A percentile compares a stretch with the other conserved stretches of the same genome.
Evolutionary conservation across 2,797 vertebrate genomes (phyloP).

Genomic region (Tragopan temminckii): DNA sequence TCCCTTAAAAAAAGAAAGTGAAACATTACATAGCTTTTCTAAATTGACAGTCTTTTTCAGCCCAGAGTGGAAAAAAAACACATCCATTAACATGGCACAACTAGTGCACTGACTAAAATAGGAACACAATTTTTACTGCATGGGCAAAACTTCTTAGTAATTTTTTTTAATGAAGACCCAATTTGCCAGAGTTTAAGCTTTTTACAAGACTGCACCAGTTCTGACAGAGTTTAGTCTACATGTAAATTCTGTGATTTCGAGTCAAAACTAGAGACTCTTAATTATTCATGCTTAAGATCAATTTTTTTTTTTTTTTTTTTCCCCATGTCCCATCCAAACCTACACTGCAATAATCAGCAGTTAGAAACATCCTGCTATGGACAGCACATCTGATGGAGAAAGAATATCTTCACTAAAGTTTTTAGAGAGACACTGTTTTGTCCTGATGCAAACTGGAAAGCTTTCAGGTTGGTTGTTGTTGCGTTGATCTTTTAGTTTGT

Average conservation of each 20-base stretch:
- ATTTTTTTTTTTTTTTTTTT: background rate
- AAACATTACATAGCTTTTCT: background rate
- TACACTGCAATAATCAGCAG: background rate
- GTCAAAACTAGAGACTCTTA: conserved; percentile 25
- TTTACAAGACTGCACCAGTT: background rate
- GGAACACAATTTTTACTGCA: background rate
- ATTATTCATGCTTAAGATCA: conserved; percentile 37
- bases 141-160: background rate
- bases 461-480: background rate
- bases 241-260: conserved; percentile 13
- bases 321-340: background rate
- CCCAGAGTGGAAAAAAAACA: background rate
- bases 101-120: background rate
- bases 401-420: background rate
- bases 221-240: background rate
- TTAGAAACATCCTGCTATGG: background rate
- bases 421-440: background rate
- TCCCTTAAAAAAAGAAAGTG: background rate
- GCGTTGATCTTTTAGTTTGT: background rate
- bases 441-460: background rate
- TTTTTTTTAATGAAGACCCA: background rate
- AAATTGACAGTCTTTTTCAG: background rate
- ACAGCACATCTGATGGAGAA: fast-evolving
- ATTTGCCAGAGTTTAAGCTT: background rate
- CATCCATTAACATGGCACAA: background rate